Conservation (phyloP, 2,113 vertebrate genomes). For the Irena cyanogastra region DNA sequence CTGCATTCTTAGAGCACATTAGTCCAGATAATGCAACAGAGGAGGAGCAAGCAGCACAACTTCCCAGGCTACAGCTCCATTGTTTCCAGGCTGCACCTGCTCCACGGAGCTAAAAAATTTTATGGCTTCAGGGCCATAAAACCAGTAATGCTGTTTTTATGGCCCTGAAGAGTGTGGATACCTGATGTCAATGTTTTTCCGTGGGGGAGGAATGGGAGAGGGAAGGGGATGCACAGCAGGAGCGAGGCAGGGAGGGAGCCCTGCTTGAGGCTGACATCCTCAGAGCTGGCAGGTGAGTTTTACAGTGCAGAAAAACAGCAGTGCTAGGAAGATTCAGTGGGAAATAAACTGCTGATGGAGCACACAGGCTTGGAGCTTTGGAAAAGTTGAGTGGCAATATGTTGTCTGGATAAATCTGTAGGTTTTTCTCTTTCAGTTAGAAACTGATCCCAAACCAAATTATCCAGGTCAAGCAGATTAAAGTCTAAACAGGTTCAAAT, state of each 20-base stretch:
- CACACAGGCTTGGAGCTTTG: background rate
- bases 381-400: background rate
- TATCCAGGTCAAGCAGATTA: background rate
- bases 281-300: background rate
- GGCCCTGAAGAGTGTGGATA: background rate
- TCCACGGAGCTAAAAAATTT: background rate
- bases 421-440: background rate
- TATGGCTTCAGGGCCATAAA: too few species aligned
- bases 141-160: background rate
- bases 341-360: constrained; percentile 11
- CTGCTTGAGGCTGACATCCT: background rate
- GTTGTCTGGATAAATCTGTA: background rate
- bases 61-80: background rate
- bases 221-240: background rate
- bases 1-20: background rate
- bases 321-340: background rate
- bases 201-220: rapidly evolving
- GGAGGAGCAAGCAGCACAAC: background rate
- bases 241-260: background rate
- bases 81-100: background rate
- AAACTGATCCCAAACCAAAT: background rate
- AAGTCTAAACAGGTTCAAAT: background rate
- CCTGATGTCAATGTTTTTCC: background rate
- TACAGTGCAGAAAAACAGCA: background rate
- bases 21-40: background rate